phyloP scores from a whole-genome alignment of 2,113 vertebrate species.

The Chrysemys picta region DNA sequence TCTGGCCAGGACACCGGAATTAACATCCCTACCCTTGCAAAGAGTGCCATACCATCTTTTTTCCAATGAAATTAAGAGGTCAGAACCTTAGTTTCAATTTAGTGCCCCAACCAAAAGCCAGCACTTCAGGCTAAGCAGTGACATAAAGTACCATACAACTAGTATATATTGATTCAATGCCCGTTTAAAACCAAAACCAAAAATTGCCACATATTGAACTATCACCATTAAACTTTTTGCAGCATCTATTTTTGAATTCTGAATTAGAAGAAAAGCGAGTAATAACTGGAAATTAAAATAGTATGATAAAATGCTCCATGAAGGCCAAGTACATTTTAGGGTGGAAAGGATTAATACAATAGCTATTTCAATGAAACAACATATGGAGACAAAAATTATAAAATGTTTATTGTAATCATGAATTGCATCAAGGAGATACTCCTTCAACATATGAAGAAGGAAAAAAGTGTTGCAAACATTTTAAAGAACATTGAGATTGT shows the following conservation, averaged over 20 bases:
- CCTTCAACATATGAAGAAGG: neutral
- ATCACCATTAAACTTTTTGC: neutral
- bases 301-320: constrained; percentile 17
- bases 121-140: neutral
- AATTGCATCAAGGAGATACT: neutral
- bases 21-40: neutral
- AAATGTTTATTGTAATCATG: neutral
- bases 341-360: neutral
- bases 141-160: neutral
- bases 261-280: neutral
- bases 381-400: neutral
- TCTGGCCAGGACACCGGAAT: neutral
- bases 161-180: neutral
- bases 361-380: neutral
- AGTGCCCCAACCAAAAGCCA: neutral
- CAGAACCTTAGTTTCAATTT: neutral
- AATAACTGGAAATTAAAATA: neutral
- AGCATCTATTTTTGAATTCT: neutral
- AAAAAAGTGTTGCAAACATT: fast-evolving
- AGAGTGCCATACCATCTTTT: neutral
- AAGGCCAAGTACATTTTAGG: constrained; percentile 12
- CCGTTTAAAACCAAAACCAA: neutral
- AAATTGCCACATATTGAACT: neutral
- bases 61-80: neutral
- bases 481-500: neutral